These are phyloP conservation scores for Amphipoea lucens DNA, from an alignment of 2,888 invertebrate species.

Conservation along the genomic window DNA sequence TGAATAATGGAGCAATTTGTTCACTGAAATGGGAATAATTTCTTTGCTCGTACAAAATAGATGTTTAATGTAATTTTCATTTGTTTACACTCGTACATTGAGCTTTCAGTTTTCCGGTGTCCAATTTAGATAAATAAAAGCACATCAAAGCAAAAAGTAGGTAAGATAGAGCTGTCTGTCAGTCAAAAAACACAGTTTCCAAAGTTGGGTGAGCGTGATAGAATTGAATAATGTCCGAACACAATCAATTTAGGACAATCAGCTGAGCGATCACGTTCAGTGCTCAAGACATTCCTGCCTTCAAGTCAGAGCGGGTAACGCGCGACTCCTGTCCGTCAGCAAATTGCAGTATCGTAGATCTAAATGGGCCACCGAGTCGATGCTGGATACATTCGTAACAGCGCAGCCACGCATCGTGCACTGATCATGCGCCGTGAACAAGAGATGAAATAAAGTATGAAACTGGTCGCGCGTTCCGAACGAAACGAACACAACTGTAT, in stretches of 20 bases:
- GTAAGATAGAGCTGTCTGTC: slow-evolving; percentile 22
- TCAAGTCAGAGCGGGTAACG: slow-evolving; percentile 78
- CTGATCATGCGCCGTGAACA: slow-evolving; percentile 81
- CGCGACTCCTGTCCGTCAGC: slow-evolving; percentile 83
- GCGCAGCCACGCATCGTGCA: slow-evolving; percentile 81
- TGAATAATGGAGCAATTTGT: slow-evolving; percentile 40
- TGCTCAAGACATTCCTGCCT: slow-evolving; percentile 79
- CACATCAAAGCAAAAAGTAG: slow-evolving; percentile 21
- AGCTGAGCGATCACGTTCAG: slow-evolving; percentile 69
- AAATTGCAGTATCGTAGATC: slow-evolving; percentile 85
- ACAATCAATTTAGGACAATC: slow-evolving; percentile 79
- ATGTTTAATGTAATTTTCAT: slow-evolving; percentile 36
- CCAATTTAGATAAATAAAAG: slow-evolving; percentile 15
- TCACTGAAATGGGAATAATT: slow-evolving; percentile 47
- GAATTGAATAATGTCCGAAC: slow-evolving; percentile 66
- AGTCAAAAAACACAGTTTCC: slow-evolving; percentile 48
- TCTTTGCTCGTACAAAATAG: slow-evolving; percentile 34
- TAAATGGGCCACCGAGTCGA: slow-evolving; percentile 87
- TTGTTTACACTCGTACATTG: slow-evolving; percentile 21
- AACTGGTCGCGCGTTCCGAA: slow-evolving; percentile 74
- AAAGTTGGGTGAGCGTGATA: slow-evolving; percentile 62
- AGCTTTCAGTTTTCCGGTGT: slow-evolving; percentile 5
- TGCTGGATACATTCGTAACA: slow-evolving; percentile 80
- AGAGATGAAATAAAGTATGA: slow-evolving; percentile 86
- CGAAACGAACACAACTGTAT: slow-evolving; percentile 73